phyloP scores from a whole-genome alignment of 1,140 invertebrate species.

The Mamestra configurata region DNA sequence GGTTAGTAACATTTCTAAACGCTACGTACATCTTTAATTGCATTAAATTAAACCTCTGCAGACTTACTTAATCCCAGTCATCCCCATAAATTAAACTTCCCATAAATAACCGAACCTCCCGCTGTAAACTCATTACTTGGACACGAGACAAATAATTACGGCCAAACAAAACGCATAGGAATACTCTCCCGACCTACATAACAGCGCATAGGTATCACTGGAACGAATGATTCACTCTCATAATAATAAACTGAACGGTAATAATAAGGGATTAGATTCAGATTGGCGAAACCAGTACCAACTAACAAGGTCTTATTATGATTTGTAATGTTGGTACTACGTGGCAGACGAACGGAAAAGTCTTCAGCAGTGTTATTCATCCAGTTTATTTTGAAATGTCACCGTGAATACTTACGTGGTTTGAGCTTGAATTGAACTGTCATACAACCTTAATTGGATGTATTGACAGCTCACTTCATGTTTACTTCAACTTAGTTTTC shows the following conservation, averaged over 20 bases:
- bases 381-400: too few species aligned
- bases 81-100: neutral
- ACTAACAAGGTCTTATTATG: neutral
- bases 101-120: neutral
- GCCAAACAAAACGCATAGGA: conserved; percentile 32
- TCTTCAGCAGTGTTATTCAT: too few species aligned
- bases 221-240: neutral
- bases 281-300: neutral
- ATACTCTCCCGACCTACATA: conserved; percentile 34
- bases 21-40: neutral
- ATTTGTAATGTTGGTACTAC: too few species aligned
- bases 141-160: conserved; percentile 15
- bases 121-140: neutral
- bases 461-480: too few species aligned
- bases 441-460: too few species aligned
- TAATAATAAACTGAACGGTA: neutral
- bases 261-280: neutral
- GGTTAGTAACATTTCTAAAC: neutral
- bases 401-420: too few species aligned
- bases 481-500: too few species aligned
- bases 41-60: neutral
- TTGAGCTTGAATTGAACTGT: too few species aligned
- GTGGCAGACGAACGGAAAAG: too few species aligned
- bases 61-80: neutral
- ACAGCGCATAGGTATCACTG: neutral